A percentile compares a stretch with the other conserved stretches of the same genome.
phyloP scores from a whole-genome alignment of 2,113 vertebrate genomes.

The Aptenodytes patagonicus region DNA sequence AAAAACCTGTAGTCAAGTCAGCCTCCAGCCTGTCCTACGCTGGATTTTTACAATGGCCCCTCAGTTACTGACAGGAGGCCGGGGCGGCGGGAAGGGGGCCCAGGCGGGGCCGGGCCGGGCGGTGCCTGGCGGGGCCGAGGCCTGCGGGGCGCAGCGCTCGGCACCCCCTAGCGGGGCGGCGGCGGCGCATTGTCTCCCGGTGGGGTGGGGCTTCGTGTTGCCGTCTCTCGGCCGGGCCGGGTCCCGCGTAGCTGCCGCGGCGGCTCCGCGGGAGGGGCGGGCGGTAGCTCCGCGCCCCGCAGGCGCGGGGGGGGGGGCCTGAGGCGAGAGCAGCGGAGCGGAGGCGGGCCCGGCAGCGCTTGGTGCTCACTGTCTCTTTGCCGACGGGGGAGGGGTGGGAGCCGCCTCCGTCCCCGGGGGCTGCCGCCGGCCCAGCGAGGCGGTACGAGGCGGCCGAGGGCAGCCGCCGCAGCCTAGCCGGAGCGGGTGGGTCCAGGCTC shows the following conservation, averaged over 20 bases:
- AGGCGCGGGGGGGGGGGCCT: too few species aligned
- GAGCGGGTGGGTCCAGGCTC: not conserved
- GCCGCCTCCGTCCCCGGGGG: not conserved
- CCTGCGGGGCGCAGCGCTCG: not conserved
- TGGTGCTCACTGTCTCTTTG: not conserved
- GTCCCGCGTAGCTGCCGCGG: too few species aligned
- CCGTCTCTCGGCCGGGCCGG: not conserved
- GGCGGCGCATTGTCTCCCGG: not conserved
- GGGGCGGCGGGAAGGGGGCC: not conserved
- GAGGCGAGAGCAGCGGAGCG: not conserved
- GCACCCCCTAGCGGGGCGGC: not conserved
- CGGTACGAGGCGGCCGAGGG: not conserved
- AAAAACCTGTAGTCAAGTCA: accelerated
- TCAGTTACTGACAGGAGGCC: accelerated
- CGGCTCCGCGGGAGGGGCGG: too few species aligned
- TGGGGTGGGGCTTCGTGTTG: not conserved
- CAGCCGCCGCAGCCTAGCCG: not conserved
- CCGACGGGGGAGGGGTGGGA: not conserved
- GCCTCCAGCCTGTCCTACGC: accelerated
- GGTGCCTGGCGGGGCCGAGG: not conserved
- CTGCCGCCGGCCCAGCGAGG: not conserved
- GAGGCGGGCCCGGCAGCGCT: not conserved
- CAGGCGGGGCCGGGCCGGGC: too few species aligned
- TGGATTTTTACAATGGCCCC: accelerated
- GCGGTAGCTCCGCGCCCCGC: too few species aligned